Evolutionary conservation across 2,797 vertebrate species (phyloP), one percentile per base, ranked within the genome.

Genomic region (Columba guinea): DNA sequence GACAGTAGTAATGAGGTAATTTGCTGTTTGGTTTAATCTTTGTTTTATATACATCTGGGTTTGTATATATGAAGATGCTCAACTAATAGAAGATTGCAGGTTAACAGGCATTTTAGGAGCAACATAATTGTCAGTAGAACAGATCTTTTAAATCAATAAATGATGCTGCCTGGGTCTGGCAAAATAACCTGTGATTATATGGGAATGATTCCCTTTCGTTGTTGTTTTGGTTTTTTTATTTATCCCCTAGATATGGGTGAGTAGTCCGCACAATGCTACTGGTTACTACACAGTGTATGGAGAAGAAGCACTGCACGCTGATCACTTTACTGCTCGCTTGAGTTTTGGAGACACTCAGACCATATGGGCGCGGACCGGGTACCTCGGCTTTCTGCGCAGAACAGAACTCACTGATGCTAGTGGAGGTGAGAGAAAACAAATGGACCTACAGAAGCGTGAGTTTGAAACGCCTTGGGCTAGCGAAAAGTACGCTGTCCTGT

Each of bases 321-420:
- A 99, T 96, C 99, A 99, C 98, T 99, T 99, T 86, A 99, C 98
- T 81, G 99, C 99, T 75, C 98, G 97, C 82, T 98, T 99, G 63
- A 99, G 99, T 93, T 99, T 99, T 4, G 99, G 99, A 20, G 99
- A 99, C 97, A 99, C 99, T 0, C 99, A 99, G 95, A 99, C 99
- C 0, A 32, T 99, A 8, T 99, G 99, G 99, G 99, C 99, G 1
- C 98, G 99, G 73, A 99, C 99, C 0, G 99, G 99, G 5, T 99
- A 99, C 98, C 98, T 99, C 46, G 99, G 99, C 94, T 99, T 99
- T 96, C 98, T 99, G 80, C 98, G 99, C 44, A 98, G 99, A 90
- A 99, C 99, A 0, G 99, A 99, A 93, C 98, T 99, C 65, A 99
- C 99, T 0, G 99, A 99, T 9, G 99, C 99, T 96, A 99, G 98